Evolutionary conservation across 1,140 invertebrate species (phyloP).

Genomic region (Bombus difficillimus): DNA sequence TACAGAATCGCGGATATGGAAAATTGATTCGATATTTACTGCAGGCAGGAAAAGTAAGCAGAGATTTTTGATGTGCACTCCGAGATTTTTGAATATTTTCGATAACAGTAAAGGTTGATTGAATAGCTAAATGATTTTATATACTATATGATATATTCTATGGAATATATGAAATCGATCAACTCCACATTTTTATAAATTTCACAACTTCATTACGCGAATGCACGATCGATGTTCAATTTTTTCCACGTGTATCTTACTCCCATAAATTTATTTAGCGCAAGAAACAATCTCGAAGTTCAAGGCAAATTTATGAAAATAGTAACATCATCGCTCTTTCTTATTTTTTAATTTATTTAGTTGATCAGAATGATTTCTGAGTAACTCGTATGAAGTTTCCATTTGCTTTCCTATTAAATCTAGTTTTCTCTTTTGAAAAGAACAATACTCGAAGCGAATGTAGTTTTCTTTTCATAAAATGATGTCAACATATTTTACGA

Average conservation of each 20-base stretch:
- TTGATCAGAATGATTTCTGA: too few relatives aligned
- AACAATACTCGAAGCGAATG: too few relatives aligned
- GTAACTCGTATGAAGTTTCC: too few relatives aligned
- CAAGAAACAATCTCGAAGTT: neutral
- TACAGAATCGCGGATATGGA: conserved; percentile 20
- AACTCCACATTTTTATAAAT: neutral
- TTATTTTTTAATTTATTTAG: too few relatives aligned
- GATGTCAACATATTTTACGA: too few relatives aligned
- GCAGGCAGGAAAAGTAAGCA: neutral
- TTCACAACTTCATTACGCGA: neutral
- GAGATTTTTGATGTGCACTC: neutral
- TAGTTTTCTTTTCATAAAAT: too few relatives aligned
- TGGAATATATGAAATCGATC: neutral
- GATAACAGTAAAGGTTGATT: neutral
- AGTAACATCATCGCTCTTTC: neutral
- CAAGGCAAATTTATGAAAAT: neutral
- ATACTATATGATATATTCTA: too few relatives aligned
- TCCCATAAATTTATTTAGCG: too few relatives aligned
- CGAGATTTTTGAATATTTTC: neutral
- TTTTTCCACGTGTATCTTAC: neutral
- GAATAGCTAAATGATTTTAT: neutral
- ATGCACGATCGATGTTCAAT: neutral
- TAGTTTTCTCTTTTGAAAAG: too few relatives aligned
- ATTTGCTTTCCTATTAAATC: too few relatives aligned
- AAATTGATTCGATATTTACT: conserved; percentile 50